Base-by-base conservation (phyloP, 2,888 invertebrate genomes). In the Heliconius ethilla region DNA sequence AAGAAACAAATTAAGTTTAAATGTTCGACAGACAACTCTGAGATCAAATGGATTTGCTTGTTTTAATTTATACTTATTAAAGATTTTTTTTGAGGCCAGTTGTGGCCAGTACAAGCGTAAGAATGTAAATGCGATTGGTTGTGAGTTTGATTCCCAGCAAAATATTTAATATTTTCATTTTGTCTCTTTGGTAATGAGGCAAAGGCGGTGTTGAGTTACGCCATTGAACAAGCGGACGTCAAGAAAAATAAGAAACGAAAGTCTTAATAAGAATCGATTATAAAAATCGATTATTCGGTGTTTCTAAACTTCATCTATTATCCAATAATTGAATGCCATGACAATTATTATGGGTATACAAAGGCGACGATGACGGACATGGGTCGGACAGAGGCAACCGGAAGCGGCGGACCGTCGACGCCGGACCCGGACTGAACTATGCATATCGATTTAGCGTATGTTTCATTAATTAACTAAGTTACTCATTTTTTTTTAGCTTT, bases 351-450 rank as follows among this genome's bases (percentile, higher is more conserved):
- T 77, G 69, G 51, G 73, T 51, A 76, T 74, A 81, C 78, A 78
- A 80, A 79, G 74, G 80, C 70, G 86, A 88, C 89, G 88, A 88
- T 92, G 92, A 85, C 90, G 86, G 87, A 86, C 86, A 82, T 85
- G 86, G 84, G 87, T 85, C 89, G 84, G 84, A 79, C 77, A 89
- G 87, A 80, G 76, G 65, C 70, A 33, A 69, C 84, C 91, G 87
- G 90, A 89, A 87, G 83, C 88, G 89, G 88, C 91, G 89, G 90
- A 88, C 87, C 89, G 90, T 29, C 86, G 87, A 86, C 91, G 89
- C 84, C 83, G 86, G 84, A 82, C 86, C 87, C 86, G 81, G 18
- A 7, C 77, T 33, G n/a, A 77, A 81, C 86, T 85, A 87, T 89
- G 90, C 88, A 88, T 87, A 77, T 45, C 67, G 59, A 74, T 77